Conservation (phyloP, 2,888 invertebrate species). For the Leptopilina drosophilae region DNA sequence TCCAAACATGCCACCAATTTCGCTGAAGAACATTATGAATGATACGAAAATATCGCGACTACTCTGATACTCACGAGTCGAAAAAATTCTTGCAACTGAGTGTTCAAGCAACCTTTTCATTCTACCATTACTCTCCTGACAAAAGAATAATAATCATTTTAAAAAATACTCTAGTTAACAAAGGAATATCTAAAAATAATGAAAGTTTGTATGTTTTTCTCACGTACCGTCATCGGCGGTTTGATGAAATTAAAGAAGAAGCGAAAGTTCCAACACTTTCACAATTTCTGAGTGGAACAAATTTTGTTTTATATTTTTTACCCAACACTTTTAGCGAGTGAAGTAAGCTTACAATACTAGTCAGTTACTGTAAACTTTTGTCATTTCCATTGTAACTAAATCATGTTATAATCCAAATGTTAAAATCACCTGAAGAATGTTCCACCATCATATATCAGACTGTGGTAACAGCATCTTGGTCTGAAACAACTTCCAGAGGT, state of each 20-base stretch:
- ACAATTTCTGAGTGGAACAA: not conserved
- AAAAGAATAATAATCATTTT: too few species aligned
- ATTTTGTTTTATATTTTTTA: too few species aligned
- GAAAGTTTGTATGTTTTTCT: not conserved
- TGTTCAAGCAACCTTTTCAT: too few species aligned
- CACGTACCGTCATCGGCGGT: not conserved
- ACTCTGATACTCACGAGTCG: not conserved
- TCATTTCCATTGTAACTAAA: too few species aligned
- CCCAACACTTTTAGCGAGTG: too few species aligned
- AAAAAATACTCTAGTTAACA: too few species aligned
- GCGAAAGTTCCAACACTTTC: conserved; percentile 17
- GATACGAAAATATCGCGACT: not conserved
- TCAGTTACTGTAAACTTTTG: too few species aligned
- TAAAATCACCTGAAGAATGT: conserved; percentile 75
- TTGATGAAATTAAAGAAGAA: conserved; percentile 7
- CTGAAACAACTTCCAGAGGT: conserved; percentile 69
- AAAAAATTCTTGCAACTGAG: too few species aligned
- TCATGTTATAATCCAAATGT: not conserved
- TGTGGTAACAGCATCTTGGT: conserved; percentile 75
- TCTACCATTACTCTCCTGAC: too few species aligned
- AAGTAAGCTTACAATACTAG: too few species aligned
- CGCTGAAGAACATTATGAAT: not conserved
- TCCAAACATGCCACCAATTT: conserved; percentile 48
- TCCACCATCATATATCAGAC: conserved; percentile 76
- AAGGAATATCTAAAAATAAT: too few species aligned